Conservation (phyloP, 2,113 vertebrate genomes). For the Maccullochella peelii region DNA sequence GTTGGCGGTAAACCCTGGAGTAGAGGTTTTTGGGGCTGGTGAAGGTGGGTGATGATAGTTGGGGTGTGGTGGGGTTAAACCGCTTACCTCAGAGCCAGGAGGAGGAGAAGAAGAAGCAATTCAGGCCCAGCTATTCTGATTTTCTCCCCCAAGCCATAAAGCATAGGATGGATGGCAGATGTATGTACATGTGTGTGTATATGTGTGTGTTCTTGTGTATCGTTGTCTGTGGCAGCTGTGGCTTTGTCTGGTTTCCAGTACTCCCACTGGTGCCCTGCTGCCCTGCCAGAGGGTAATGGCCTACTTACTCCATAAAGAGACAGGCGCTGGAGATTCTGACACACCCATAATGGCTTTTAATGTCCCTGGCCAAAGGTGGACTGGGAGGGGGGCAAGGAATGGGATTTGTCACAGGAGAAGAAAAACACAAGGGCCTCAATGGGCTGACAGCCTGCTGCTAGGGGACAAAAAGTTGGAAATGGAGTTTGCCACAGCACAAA, state of each 20-base stretch:
- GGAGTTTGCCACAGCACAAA: constrained; percentile 28
- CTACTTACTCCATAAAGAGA: constrained; percentile 62
- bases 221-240: constrained; percentile 38
- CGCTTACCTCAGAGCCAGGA: constrained; percentile 54
- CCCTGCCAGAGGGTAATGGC: constrained; percentile 60
- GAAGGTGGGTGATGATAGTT: constrained; percentile 65
- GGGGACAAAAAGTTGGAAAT: constrained; percentile 24
- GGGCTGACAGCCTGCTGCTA: constrained; percentile 12
- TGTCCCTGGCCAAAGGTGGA: constrained; percentile 6
- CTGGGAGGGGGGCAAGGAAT: background rate
- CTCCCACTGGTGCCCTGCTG: constrained; percentile 25
- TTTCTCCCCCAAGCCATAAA: background rate
- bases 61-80: constrained; percentile 65
- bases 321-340: constrained; percentile 45
- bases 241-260: constrained; percentile 66
- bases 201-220: constrained; percentile 37
- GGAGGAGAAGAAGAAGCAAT: constrained; percentile 32
- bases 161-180: constrained; percentile 63
- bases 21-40: constrained; percentile 55
- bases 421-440: constrained; percentile 46
- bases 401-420: constrained; percentile 46
- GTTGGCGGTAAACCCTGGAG: constrained; percentile 47
- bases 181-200: constrained; percentile 54
- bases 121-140: constrained; percentile 16
- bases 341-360: constrained; percentile 45